Evolutionary conservation across 2,797 vertebrate species (phyloP).

Genomic region (Pantherophis alleghaniensis): DNA sequence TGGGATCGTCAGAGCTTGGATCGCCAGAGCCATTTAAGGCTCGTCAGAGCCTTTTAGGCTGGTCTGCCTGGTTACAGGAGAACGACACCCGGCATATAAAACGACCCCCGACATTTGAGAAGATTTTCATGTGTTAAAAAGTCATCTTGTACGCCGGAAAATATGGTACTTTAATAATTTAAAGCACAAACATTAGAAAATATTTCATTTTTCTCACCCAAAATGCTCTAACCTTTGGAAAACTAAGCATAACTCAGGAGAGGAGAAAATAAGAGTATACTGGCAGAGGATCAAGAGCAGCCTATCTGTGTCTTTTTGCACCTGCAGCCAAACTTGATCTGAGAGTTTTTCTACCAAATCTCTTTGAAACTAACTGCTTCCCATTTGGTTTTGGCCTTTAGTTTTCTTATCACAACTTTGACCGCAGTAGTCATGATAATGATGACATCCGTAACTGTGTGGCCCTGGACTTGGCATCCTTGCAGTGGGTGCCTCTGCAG

Average conservation of each 20-base stretch:
- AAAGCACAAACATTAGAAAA: neutral
- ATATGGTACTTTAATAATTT: neutral
- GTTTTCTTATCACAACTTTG: conserved; percentile 94
- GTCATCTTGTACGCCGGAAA: too few species aligned
- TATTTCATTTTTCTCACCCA: neutral
- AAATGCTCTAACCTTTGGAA: neutral
- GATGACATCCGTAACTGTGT: conserved; percentile 82
- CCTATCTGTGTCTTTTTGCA: neutral
- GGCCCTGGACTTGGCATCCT: conserved; percentile 85
- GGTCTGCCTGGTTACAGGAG: too few species aligned
- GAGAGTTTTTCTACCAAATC: neutral
- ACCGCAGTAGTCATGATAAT: conserved; percentile 78
- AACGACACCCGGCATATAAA: too few species aligned
- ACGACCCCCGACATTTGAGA: too few species aligned
- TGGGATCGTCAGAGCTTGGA: too few species aligned
- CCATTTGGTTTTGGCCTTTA: conserved; percentile 52
- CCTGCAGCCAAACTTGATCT: neutral
- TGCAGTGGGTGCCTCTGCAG: conserved; percentile 92
- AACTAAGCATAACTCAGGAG: neutral
- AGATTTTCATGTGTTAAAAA: too few species aligned
- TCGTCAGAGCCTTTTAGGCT: too few species aligned
- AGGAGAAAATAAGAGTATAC: neutral
- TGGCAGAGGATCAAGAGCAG: neutral
- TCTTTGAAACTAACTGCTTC: neutral
- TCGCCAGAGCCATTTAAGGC: too few species aligned